These are phyloP conservation scores for Brotula barbata DNA, from an alignment of 2,797 vertebrate species.

Conservation along the genomic window DNA sequence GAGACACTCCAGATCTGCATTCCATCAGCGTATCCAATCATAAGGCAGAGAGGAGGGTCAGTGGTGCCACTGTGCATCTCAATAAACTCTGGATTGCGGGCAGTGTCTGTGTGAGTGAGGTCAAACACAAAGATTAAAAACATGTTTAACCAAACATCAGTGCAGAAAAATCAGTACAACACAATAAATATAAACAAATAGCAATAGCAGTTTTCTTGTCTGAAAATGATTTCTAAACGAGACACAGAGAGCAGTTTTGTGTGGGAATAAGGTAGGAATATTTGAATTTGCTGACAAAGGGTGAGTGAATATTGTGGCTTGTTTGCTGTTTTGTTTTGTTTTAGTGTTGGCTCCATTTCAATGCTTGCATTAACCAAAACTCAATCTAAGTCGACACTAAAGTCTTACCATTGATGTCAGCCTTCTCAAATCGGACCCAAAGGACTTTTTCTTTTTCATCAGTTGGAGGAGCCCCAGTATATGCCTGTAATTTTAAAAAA, in stretches of 20 bases:
- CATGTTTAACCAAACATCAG: background rate
- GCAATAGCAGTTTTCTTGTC: too few species aligned
- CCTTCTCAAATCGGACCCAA: slow-evolving; percentile 98
- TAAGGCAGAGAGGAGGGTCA: slow-evolving; percentile 90
- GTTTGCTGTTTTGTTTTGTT: too few species aligned
- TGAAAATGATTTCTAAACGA: too few species aligned
- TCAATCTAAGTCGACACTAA: background rate
- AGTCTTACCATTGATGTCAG: slow-evolving; percentile 85
- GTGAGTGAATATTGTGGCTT: too few species aligned
- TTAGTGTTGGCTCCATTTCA: too few species aligned
- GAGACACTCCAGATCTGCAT: slow-evolving; percentile 98
- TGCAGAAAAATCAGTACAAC: too few species aligned
- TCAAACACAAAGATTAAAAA: slow-evolving; percentile 1
- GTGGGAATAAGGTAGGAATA: too few species aligned
- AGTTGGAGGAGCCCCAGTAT: slow-evolving; percentile 89
- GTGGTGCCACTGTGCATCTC: slow-evolving; percentile 89
- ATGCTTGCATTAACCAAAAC: too few species aligned
- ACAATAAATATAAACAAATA: too few species aligned
- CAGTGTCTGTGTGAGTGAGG: slow-evolving; percentile 78
- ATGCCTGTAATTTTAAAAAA: slow-evolving; percentile 81
- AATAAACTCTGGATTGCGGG: slow-evolving; percentile 91
- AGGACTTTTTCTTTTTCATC: slow-evolving; percentile 98
- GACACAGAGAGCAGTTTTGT: too few species aligned
- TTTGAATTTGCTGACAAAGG: too few species aligned
- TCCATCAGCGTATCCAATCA: slow-evolving; percentile 95